phyloP scores from a whole-genome alignment of 2,888 invertebrate species.

The Sycophila texana region DNA sequence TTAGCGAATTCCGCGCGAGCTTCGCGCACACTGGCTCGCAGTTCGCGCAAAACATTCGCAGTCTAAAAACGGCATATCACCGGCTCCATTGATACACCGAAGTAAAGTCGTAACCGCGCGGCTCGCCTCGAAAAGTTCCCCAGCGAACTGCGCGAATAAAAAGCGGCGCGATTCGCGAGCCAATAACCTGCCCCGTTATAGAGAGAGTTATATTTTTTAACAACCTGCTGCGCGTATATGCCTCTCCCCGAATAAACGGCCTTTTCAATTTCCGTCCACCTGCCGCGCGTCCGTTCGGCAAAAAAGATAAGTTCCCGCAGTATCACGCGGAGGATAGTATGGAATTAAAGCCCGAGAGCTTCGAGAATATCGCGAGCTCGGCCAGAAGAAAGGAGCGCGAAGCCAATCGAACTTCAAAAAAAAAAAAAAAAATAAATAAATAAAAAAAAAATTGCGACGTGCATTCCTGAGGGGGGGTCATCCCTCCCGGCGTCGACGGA shows the following conservation, averaged over 20 bases:
- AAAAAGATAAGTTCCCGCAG: background rate
- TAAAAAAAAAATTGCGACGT: background rate
- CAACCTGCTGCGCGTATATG: background rate
- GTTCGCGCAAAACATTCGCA: too few species aligned
- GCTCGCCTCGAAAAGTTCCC: background rate
- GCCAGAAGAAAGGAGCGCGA: background rate
- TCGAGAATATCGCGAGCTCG: too few species aligned
- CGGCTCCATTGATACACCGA: too few species aligned
- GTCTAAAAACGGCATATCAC: too few species aligned
- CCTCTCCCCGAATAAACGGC: background rate
- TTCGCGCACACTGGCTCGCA: too few species aligned
- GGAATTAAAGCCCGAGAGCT: background rate
- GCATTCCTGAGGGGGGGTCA: background rate
- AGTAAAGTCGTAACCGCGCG: too few species aligned
- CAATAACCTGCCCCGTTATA: background rate
- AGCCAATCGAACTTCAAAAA: conserved; percentile 13
- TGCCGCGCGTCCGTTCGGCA: background rate
- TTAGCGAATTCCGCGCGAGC: too few species aligned
- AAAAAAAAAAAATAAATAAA: background rate
- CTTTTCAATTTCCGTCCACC: conserved; percentile 2
- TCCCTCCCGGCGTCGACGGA: conserved; percentile 16
- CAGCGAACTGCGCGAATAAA: too few species aligned
- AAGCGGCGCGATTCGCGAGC: background rate
- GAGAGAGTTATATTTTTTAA: conserved; percentile 11
- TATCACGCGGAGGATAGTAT: too few species aligned